Evolutionary conservation across 2,113 vertebrate species (phyloP), one percentile per base, ranked within the genome.

Genomic region (Bos javanicus): DNA sequence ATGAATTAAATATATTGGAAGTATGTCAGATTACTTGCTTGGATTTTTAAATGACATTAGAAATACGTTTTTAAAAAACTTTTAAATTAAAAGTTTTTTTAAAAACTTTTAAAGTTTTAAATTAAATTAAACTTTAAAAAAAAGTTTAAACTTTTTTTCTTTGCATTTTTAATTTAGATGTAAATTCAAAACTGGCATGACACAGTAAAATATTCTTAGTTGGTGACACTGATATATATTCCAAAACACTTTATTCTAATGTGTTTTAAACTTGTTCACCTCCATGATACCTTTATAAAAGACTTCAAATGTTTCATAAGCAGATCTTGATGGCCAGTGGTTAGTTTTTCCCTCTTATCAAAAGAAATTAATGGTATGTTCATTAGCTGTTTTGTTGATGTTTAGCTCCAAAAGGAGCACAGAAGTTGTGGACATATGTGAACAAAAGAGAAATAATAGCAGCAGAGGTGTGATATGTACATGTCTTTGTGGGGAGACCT

Each of bases 1-100:
- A 52, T 93, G 17, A 78, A 50, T 57, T 57, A 93, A 83, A 91
- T 78, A 6, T 83, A 21, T 60, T 93, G 11, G 71, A n/a, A 84
- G 87, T 88, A 71, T 91, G 39, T 95, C 74, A 96, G 7, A 62
- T 89, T 62, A 83, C 36, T 81, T 96, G 7, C 48, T 81, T 97
- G 10, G 50, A 71, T 81, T 96, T 97, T 94, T 86, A 76, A 95
- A 56, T 94, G 25, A 78, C 14, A 26, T 90, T 95, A 90, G 54
- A 91, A 91, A 33, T 83, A 54, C 4, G 10, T 92, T 81, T 95
- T 92, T 8, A 80, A 46, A 46, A 46, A 46, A 46, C 43, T 46
- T 43, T 43, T 43, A 43, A 43, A 43, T 6, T 46, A 46, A 46
- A 46, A 46, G 43, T 46, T 46, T 7, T 46, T 46, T 46, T 43